Percentiles rank a stretch among this genome's conserved stretches.
Conservation (phyloP, 1,140 invertebrate genomes). For the Stegodyphus dumicola region DNA sequence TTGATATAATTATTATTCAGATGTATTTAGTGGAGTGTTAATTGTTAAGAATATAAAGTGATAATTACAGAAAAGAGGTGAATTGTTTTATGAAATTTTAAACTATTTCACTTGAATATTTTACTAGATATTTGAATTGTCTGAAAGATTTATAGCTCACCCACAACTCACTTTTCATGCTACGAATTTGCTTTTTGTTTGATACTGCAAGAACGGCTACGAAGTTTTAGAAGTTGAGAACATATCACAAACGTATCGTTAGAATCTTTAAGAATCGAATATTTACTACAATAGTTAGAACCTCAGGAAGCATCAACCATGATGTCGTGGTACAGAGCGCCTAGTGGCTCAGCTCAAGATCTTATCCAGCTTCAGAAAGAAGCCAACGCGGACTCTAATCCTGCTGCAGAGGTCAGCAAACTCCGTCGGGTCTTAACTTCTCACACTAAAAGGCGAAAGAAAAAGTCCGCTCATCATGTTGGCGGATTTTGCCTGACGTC, state of each 20-base stretch:
- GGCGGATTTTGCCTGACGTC: slow-evolving; percentile 66
- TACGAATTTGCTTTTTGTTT: background rate
- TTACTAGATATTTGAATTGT: background rate
- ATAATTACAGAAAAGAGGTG: no score
- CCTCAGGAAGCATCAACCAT: background rate
- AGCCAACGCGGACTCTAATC: slow-evolving; percentile 21
- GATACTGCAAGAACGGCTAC: background rate
- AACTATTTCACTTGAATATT: no score
- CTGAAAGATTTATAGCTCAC: background rate
- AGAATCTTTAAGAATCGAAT: background rate
- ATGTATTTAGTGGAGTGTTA: no score
- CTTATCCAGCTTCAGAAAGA: slow-evolving; percentile 48
- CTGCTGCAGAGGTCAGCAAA: slow-evolving; percentile 63
- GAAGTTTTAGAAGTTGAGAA: background rate
- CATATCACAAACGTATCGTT: background rate
- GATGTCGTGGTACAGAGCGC: slow-evolving; percentile 57
- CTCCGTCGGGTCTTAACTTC: slow-evolving; percentile 69
- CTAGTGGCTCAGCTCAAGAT: slow-evolving; percentile 55
- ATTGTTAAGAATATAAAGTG: no score
- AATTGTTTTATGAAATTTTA: no score
- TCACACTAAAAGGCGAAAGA: slow-evolving; percentile 67
- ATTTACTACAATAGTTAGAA: background rate
- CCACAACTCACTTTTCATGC: background rate
- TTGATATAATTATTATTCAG: no score
- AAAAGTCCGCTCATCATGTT: slow-evolving; percentile 61